A percentile compares a stretch with the other conserved stretches of the same genome.
Evolutionary conservation across 2,888 invertebrate genomes (phyloP).

Genomic region (Drosophila neoperkinsi): DNA sequence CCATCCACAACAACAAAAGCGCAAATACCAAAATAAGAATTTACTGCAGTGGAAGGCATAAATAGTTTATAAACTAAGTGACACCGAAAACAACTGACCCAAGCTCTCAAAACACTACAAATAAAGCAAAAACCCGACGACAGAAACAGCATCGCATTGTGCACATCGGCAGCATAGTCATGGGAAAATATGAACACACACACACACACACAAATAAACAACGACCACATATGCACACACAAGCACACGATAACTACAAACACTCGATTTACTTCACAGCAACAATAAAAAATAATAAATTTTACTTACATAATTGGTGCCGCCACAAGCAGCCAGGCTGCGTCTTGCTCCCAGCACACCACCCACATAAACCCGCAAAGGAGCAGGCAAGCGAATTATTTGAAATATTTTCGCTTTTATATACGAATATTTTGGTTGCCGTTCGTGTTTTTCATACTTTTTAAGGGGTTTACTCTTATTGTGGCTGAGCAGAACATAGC

Average conservation of each 20-base stretch:
- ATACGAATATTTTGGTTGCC: conserved; percentile 38
- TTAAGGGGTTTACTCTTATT: conserved; percentile 22
- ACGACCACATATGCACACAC: conserved; percentile 7
- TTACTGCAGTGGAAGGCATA: conserved; percentile 76
- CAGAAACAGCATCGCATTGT: conserved; percentile 52
- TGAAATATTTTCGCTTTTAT: conserved; percentile 67
- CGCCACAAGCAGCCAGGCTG: conserved; percentile 70
- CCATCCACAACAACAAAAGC: conserved; percentile 43
- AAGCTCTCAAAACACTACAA: conserved; percentile 73
- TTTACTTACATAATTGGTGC: conserved; percentile 73
- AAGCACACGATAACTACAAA: conserved; percentile 50
- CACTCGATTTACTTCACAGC: conserved; percentile 70
- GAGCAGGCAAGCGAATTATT: conserved; percentile 64
- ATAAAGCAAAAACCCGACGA: conserved; percentile 51
- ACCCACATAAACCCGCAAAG: conserved; percentile 9
- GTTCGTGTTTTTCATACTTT: conserved; percentile 42
- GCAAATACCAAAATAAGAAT: conserved; percentile 73
- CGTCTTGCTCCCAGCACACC: conserved; percentile 50
- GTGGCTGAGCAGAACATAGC: conserved; percentile 31
- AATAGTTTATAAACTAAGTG: conserved; percentile 78
- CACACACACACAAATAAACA: conserved; percentile 15
- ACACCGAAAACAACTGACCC: conserved; percentile 76
- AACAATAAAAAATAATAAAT: conserved; percentile 74
- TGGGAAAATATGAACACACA: conserved; percentile 41
- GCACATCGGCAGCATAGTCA: conserved; percentile 53